These are phyloP conservation scores for Alosa alosa DNA, from an alignment of 2,113 vertebrate species.

Conservation along the genomic window DNA sequence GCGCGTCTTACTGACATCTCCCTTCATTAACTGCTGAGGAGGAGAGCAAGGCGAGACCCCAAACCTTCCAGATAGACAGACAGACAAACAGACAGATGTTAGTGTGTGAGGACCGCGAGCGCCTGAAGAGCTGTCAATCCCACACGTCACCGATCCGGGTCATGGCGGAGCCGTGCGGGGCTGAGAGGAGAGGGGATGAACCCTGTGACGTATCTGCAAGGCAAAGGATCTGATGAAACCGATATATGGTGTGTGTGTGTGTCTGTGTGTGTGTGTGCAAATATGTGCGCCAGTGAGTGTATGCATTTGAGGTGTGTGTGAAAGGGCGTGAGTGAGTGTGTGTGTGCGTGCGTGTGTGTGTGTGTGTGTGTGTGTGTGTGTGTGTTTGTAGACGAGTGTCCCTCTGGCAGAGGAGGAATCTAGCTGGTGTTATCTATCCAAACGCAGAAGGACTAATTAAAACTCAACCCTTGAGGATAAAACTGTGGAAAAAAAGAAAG, in stretches of 20 bases:
- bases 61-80: background rate
- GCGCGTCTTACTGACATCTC: too few species aligned
- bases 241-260: slow-evolving; percentile 21
- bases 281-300: background rate
- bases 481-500: background rate
- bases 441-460: slow-evolving; percentile 6
- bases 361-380: background rate
- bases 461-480: slow-evolving; percentile 26
- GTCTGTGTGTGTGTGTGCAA: background rate
- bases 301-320: background rate
- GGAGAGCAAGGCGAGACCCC: too few species aligned
- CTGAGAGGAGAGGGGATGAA: slow-evolving; percentile 23
- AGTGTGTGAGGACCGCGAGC: background rate
- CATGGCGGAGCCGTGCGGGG: slow-evolving; percentile 19
- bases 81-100: background rate
- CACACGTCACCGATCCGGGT: background rate
- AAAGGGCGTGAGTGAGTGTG: background rate
- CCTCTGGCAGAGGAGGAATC: slow-evolving; percentile 50
- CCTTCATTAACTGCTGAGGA: too few species aligned
- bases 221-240: slow-evolving; percentile 71
- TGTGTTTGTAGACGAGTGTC: slow-evolving; percentile 45
- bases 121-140: background rate
- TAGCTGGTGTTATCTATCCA: slow-evolving; percentile 20
- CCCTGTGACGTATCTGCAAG: slow-evolving; percentile 57
- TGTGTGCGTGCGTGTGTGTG: background rate